Base-by-base conservation (phyloP, 64 coral and sea anemone species). In the Montipora cactus region DNA sequence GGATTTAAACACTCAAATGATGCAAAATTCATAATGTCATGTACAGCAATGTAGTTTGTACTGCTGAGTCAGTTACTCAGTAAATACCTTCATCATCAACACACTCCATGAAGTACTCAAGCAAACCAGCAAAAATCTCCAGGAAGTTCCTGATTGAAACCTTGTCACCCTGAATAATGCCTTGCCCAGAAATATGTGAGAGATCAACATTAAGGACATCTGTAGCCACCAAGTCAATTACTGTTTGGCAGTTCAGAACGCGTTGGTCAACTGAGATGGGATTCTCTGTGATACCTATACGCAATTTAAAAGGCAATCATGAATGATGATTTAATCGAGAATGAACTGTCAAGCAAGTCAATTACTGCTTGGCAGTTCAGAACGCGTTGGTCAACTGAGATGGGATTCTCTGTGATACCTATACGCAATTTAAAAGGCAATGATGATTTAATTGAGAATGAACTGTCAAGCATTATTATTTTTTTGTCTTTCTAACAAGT, bases 91-190 rank as follows among this genome's bases (percentile, higher is more conserved):
- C 66, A 72, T 89, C 98, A 86, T 99, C 92, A 75, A 88, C 76
- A 53, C 71, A 89, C 75, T 99, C 98, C 55, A 99, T 75, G 79
- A 99, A 94, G 22, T 92, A 96, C 66, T 99, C 98, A 52, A 99
- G 92, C 44, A 99, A 92, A 2, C 95, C 98, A 87, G 95, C 87
- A 90, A 99, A 96, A 75, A 99, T 96, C 82, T 99, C 98, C 81
- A 99, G 61, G 18, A 99, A 79, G 73, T 99, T 99, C 85, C 92
- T 87, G 73, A 99, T 99, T 44, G 79, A 90, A 64, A 81, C 15
- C 7, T 61, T 66, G 46, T 94, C 92, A 61, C 93, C 93, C 11
- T 91, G 78, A 22, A 99, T 64, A 90, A 99, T 99, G 25, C 84
- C 87, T 48, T 62, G 64, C 44, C 80, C 98, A 89, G 78, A 90